Evolutionary conservation across 2,888 invertebrate genomes (phyloP).

Genomic region (Patella depressa): DNA sequence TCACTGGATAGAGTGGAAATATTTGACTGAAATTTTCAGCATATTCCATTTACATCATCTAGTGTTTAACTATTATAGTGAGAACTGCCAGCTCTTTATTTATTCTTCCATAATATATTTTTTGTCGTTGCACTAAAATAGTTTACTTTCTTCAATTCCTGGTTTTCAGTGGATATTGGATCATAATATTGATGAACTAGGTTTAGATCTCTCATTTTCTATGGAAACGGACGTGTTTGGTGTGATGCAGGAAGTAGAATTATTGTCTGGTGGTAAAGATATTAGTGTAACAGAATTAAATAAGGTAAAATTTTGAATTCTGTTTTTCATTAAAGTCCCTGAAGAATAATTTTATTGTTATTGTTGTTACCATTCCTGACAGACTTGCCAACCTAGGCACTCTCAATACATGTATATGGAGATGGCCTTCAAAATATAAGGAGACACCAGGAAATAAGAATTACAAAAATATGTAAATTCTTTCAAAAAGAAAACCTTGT

Average conservation of each 20-base stretch:
- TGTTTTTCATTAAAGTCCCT: not conserved
- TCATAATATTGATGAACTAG: constrained; percentile 65
- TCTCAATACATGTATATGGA: not conserved
- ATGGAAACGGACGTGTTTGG: constrained; percentile 70
- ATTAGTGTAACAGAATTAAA: constrained; percentile 61
- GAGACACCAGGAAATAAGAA: too few species aligned
- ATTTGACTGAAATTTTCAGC: too few species aligned
- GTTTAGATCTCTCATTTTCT: constrained; percentile 66
- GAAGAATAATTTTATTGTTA: not conserved
- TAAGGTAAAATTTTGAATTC: constrained; percentile 48
- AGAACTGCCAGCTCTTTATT: too few species aligned
- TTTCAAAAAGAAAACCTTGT: too few species aligned
- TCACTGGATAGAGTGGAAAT: too few species aligned
- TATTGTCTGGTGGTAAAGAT: constrained; percentile 57
- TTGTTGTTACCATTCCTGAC: not conserved
- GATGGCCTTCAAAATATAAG: not conserved
- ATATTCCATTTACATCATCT: too few species aligned
- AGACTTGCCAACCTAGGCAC: too few species aligned
- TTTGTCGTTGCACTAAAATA: too few species aligned
- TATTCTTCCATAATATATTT: too few species aligned
- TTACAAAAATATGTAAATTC: too few species aligned
- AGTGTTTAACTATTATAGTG: too few species aligned
- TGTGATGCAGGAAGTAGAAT: constrained; percentile 65
- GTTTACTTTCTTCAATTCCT: too few species aligned
- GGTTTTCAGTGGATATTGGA: constrained; percentile 67